Base-by-base conservation (phyloP, 2,888 invertebrate genomes). In the Blastobasis adustella region DNA sequence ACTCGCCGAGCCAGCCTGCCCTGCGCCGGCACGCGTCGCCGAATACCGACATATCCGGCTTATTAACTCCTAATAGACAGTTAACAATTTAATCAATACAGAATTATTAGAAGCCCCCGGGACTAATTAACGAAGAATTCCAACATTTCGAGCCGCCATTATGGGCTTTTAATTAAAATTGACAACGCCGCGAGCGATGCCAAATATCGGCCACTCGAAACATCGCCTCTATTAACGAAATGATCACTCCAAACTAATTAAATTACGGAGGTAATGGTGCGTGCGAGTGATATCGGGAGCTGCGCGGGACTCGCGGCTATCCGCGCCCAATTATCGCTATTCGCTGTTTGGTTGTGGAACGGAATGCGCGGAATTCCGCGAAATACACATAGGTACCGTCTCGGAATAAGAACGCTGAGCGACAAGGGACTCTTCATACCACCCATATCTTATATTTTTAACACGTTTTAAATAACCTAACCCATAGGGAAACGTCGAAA, bases 231-330 rank as follows among this genome's bases (percentile, higher is more conserved):
- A 85, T 83, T 85, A 85, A 85, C 82, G 82, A 78, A 84, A 84
- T 84, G 82, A 86, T 87, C 87, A 86, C 87, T 87, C 80, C 71
- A 85, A 84, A 85, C 86, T 87, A 88, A 88, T 88, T 87, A 85
- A 88, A 87, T 87, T 85, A 85, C 76, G 75, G 70, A 81, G 77
- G 81, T 87, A 86, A 87, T 87, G 84, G 82, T 85, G 87, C 86
- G 76, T 86, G 84, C 78, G 64, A 69, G 73, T 80, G 86, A 87
- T 86, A 84, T 75, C 74, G 72, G 65, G 23, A 23, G 2, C 23
- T 23, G 23, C 23, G 23, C 63, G 47, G 23, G 49, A 46, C n/a
- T 42, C 46, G 8, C 47, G 39, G 40, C 5, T 42, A 23, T 1
- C 23, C 23, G 23, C 23, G 23, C 23, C 23, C 2, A 23, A 23